Conservation (phyloP, 2,888 invertebrate species). For the Drosophila kanekoi region DNA sequence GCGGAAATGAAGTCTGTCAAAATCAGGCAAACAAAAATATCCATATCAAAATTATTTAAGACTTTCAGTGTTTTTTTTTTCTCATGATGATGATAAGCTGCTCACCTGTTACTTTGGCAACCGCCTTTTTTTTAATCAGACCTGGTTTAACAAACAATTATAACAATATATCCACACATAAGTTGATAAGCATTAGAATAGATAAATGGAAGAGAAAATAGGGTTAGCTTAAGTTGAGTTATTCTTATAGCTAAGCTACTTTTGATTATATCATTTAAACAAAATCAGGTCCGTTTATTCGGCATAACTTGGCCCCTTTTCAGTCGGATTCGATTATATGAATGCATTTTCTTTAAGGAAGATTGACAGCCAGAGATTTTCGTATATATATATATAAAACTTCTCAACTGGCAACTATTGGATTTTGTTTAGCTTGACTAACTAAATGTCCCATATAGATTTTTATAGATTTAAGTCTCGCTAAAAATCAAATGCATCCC, state of each 20-base stretch:
- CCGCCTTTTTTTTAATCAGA: constrained; percentile 84
- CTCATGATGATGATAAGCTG: background rate
- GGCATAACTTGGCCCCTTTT: too few species aligned
- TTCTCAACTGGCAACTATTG: too few species aligned
- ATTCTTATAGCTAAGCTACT: background rate
- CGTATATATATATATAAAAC: too few species aligned
- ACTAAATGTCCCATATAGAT: too few species aligned
- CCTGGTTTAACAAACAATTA: constrained; percentile 66
- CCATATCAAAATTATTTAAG: constrained; percentile 15
- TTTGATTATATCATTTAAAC: background rate
- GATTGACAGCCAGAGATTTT: too few species aligned
- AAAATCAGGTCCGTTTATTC: background rate
- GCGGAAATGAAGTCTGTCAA: constrained; percentile 21
- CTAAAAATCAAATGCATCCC: too few species aligned
- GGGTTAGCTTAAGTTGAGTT: constrained; percentile 10
- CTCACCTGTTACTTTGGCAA: constrained; percentile 51
- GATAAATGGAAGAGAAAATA: constrained; percentile 8
- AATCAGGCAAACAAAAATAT: constrained; percentile 22
- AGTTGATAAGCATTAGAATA: constrained; percentile 43
- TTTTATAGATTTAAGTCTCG: too few species aligned
- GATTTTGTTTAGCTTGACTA: too few species aligned
- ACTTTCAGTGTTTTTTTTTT: too few species aligned
- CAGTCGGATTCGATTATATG: too few species aligned
- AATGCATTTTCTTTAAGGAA: too few species aligned
- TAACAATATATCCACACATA: constrained; percentile 29